Base-by-base conservation (phyloP, 2,888 invertebrate species). In the Orthosia cruda region DNA sequence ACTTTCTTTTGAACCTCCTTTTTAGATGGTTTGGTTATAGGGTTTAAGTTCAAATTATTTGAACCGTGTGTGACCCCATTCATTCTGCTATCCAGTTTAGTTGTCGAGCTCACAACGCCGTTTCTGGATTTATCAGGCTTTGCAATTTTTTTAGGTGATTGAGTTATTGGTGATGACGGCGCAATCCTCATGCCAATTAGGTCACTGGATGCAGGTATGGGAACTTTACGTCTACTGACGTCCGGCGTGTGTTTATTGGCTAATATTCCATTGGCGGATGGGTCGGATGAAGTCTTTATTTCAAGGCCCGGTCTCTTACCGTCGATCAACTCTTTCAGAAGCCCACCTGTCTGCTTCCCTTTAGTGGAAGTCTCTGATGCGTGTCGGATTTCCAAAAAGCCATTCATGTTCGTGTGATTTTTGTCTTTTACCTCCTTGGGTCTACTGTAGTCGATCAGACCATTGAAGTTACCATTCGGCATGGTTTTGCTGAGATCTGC, bases 51-150 rank as follows among this genome's bases (percentile, higher is more conserved):
- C 74, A 95, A 91, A 86, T 96, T 96, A 85, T 96, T 96, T 54
- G 96, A 96, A 76, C 96, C 96, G 84, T 93, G 95, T 65, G 95
- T 96, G 18, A 96, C 96, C 71, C 96, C 95, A 80, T 96, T 96
- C 95, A 96, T 96, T 89, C 93, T 93, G 80, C 93, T 95, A 86
- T 96, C 96, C 81, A 96, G 84, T 90, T 95, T 96, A 20, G 96
- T 96, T 32, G 96, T 96, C 50, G 96, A 96, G 71, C 95, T 96
- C 47, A 96, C 96, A 20, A 95, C 89, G 68, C 94, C 95, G 62
- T 95, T 95, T 91, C 91, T 93, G 26, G 89, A 83, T 16, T 90
- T 87, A 70, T 95, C 95, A 2, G 90, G 81, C 89, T 94, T 96
- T 18, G 89, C 74, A 18, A 86, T 71, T 86, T 94, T 96, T 84